Percentiles rank a stretch among this genome's conserved stretches.
Conservation (phyloP, 2,113 vertebrate species). For the Phylloscopus whistleri region DNA sequence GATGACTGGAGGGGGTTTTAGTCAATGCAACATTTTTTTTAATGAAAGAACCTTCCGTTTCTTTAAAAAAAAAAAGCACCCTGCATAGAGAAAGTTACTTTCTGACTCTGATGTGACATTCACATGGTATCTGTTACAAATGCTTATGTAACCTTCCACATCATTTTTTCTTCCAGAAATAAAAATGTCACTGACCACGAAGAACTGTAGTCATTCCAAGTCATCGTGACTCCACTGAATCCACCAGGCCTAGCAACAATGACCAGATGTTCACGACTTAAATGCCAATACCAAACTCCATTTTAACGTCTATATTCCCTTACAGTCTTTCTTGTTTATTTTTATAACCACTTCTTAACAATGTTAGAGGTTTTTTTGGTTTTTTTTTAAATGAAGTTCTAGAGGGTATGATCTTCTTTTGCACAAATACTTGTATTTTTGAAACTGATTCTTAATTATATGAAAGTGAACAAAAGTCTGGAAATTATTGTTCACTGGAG, state of each 20-base stretch:
- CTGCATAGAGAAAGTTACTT: not conserved
- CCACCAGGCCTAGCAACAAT: constrained; percentile 36
- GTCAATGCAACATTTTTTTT: not conserved
- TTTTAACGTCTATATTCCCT: constrained; percentile 68
- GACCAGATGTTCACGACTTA: constrained; percentile 65
- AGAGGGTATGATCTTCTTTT: constrained; percentile 70
- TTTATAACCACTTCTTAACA: constrained; percentile 91
- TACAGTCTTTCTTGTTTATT: constrained; percentile 65
- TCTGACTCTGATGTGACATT: not conserved
- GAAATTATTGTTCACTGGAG: constrained; percentile 68
- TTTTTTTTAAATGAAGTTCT: constrained; percentile 50
- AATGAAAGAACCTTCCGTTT: not conserved
- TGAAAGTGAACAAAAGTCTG: constrained; percentile 73
- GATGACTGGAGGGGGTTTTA: not conserved
- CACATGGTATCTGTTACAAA: not conserved
- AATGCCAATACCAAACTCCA: constrained; percentile 75
- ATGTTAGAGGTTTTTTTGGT: constrained; percentile 67
- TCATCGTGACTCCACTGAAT: constrained; percentile 53
- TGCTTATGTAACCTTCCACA: not conserved
- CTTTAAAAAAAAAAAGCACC: not conserved
- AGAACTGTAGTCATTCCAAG: constrained; percentile 70
- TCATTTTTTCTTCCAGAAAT: constrained; percentile 46
- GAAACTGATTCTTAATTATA: constrained; percentile 59
- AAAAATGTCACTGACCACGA: constrained; percentile 37
- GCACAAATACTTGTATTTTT: constrained; percentile 75